Conservation (phyloP, 2,888 invertebrate genomes). For the Tridacna gigas region DNA sequence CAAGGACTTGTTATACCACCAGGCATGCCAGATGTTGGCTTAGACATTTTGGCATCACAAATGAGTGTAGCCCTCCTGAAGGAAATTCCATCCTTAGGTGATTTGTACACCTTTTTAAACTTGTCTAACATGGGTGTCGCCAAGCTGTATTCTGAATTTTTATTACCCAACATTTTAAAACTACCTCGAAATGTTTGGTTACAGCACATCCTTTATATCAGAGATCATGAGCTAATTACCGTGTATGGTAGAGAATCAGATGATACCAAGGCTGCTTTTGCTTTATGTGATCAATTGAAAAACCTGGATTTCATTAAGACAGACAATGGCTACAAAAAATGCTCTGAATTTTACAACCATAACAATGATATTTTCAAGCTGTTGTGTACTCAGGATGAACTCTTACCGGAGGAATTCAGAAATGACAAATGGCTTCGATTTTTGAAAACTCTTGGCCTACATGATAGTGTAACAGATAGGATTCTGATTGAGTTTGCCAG, state of each 20-base stretch:
- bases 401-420: slow-evolving; percentile 13
- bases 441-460: slow-evolving; percentile 27
- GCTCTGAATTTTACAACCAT: not conserved
- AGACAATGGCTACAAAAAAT: not conserved
- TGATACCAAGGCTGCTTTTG: not conserved
- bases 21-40: slow-evolving; percentile 1
- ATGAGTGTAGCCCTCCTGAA: not conserved
- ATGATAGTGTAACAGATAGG: slow-evolving; percentile 22
- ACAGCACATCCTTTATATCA: slow-evolving; percentile 13
- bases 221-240: not conserved
- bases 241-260: not conserved
- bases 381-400: slow-evolving; percentile 3
- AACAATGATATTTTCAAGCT: not conserved
- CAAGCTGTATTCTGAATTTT: not conserved
- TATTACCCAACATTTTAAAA: not conserved
- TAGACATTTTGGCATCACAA: slow-evolving; percentile 1
- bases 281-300: not conserved
- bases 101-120: slow-evolving; percentile 8
- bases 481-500: slow-evolving; percentile 31
- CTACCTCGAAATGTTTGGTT: slow-evolving; percentile 13
- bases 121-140: not conserved
- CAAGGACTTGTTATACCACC: slow-evolving; percentile 7
- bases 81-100: not conserved
- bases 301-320: slow-evolving; percentile 11
- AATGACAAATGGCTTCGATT: slow-evolving; percentile 21